A percentile compares a stretch with the other conserved stretches of the same genome.
Conservation (phyloP, 2,797 vertebrate species). For the Peromyscus nudipes region DNA sequence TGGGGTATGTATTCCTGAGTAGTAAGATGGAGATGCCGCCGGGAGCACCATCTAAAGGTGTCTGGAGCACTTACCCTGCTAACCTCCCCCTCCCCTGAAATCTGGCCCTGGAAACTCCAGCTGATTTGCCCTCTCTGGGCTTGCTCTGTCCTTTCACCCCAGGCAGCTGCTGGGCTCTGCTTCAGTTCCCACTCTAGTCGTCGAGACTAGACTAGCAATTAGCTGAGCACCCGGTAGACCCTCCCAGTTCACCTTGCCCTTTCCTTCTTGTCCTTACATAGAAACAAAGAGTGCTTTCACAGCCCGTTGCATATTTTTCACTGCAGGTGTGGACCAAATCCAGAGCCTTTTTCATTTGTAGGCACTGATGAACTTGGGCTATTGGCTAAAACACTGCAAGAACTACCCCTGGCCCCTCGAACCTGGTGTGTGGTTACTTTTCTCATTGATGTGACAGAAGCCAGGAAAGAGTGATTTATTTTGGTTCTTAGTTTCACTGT, state of each 20-base stretch:
- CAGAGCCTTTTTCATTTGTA: neutral
- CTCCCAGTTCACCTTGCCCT: neutral
- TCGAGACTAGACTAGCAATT: neutral
- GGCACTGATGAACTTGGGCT: neutral
- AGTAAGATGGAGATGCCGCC: neutral
- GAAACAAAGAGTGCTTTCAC: neutral
- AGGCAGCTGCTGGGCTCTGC: neutral
- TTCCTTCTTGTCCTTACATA: neutral
- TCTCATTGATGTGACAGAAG: neutral
- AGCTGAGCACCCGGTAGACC: neutral
- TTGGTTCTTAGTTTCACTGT: neutral
- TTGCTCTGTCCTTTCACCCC: neutral
- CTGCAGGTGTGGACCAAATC: neutral
- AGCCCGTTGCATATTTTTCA: neutral
- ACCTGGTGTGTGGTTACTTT: neutral
- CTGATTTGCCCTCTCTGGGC: neutral
- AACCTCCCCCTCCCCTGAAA: neutral
- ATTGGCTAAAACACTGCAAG: neutral
- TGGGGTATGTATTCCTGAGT: neutral
- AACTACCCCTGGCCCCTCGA: neutral
- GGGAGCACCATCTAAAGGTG: neutral
- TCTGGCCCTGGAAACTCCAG: neutral
- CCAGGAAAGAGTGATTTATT: neutral
- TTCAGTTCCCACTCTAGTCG: neutral
- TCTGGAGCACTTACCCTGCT: neutral